These are phyloP conservation scores for Lasioglossum albipes DNA, from an alignment of 1,140 invertebrate species.

Conservation along the genomic window DNA sequence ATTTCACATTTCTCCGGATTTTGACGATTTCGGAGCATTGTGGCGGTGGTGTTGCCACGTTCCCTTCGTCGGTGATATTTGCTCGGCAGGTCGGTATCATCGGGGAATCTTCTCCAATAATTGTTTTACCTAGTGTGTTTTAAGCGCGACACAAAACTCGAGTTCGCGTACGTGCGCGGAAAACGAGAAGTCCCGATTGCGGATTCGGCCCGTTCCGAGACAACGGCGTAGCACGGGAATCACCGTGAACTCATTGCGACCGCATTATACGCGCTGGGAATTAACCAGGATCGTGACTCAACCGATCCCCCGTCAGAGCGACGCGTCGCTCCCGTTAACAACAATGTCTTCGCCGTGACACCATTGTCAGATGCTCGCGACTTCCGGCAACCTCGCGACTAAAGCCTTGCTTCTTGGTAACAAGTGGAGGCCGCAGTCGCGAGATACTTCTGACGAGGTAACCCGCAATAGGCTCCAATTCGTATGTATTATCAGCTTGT, in stretches of 20 bases:
- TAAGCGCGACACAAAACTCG: background rate
- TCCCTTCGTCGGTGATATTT: background rate
- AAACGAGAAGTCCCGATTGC: background rate
- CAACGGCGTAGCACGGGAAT: slow-evolving; percentile 13
- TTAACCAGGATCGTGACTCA: slow-evolving; percentile 46
- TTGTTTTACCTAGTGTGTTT: slow-evolving; percentile 11
- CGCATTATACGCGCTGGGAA: slow-evolving; percentile 7
- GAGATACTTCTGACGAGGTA: background rate
- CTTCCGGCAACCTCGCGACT: slow-evolving; percentile 18
- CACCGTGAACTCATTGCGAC: slow-evolving; percentile 21
- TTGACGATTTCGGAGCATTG: no score
- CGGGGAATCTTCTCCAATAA: background rate
- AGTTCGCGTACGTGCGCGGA: slow-evolving; percentile 6
- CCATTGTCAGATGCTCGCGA: slow-evolving; percentile 31
- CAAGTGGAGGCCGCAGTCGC: background rate
- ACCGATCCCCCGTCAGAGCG: slow-evolving; percentile 7
- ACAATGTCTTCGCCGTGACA: slow-evolving; percentile 39
- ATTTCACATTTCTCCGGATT: no score
- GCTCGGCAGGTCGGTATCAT: background rate
- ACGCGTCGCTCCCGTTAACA: slow-evolving; percentile 3
- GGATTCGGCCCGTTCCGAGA: background rate
- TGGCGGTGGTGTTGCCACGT: no score
- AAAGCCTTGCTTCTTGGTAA: background rate
- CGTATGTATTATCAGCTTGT: no score
- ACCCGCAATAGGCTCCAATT: no score